phyloP scores from a whole-genome alignment of 1,140 invertebrate species.

The Aporrectodea caliginosa region DNA sequence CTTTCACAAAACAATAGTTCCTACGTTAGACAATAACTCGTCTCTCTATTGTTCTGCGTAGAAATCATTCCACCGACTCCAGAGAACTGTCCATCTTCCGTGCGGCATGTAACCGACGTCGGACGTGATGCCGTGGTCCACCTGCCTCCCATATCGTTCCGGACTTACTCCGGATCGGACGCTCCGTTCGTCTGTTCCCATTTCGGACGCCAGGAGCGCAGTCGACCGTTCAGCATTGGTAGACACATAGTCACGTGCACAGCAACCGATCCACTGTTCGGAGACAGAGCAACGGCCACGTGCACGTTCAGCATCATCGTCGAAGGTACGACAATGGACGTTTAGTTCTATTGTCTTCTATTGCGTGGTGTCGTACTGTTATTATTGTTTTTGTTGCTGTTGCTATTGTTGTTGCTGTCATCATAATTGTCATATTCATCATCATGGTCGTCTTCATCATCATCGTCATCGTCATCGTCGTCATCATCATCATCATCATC shows the following conservation, averaged over 20 bases:
- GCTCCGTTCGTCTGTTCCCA: not conserved
- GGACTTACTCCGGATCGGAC: not conserved
- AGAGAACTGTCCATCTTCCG: not conserved
- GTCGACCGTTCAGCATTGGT: not conserved
- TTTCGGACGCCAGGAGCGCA: not conserved
- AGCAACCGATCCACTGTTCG: not conserved
- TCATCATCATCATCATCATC: slow-evolving; percentile 2
- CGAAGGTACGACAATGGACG: no score
- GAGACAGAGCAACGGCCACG: not conserved
- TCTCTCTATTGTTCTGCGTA: no score
- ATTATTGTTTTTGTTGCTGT: no score
- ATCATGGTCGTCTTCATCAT: not conserved
- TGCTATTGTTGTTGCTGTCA: no score
- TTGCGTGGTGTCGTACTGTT: no score
- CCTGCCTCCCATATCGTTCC: not conserved
- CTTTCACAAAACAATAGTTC: no score
- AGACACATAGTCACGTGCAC: not conserved
- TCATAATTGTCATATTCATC: no score
- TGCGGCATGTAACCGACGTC: not conserved
- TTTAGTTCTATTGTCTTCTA: no score
- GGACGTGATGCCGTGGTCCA: not conserved
- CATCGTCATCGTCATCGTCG: not conserved
- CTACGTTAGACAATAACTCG: no score
- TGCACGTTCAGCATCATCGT: not conserved
- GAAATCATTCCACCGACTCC: not conserved